Evolutionary conservation across 2,113 vertebrate genomes (phyloP).

Genomic region (Electrona antarctica): DNA sequence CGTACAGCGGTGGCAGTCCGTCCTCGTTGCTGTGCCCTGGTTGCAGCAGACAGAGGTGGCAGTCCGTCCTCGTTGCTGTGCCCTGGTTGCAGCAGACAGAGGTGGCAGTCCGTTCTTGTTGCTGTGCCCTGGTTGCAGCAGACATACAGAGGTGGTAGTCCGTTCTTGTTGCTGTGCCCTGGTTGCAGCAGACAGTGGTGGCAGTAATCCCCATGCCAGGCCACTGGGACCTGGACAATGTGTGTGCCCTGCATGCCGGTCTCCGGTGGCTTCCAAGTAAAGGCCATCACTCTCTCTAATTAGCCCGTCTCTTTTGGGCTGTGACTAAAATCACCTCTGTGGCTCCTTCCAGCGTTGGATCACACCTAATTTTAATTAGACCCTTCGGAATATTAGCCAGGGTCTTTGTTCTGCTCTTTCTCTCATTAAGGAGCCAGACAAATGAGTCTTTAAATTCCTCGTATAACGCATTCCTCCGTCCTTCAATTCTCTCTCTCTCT

Average conservation of each 20-base stretch:
- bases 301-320: constrained; percentile 86
- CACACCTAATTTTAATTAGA: constrained; percentile 94
- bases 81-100: too few relatives aligned
- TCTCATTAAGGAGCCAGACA: constrained; percentile 89
- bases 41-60: too few relatives aligned
- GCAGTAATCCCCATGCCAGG: constrained; percentile 61
- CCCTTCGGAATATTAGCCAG: constrained; percentile 89
- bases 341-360: constrained; percentile 80
- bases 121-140: too few relatives aligned
- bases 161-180: constrained; percentile 46
- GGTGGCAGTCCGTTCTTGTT: too few relatives aligned
- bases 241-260: constrained; percentile 58
- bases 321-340: constrained; percentile 88
- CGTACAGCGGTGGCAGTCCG: too few relatives aligned
- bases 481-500: constrained; percentile 39
- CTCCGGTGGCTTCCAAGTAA: constrained; percentile 85
- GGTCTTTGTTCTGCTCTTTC: constrained; percentile 83
- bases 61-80: too few relatives aligned
- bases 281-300: constrained; percentile 95
- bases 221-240: constrained; percentile 79
- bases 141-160: too few relatives aligned
- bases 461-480: constrained; percentile 55
- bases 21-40: too few relatives aligned
- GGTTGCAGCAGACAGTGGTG: constrained; percentile 59
- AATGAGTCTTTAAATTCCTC: constrained; percentile 80